Base-by-base conservation (phyloP, 2,797 vertebrate genomes). In the Hippopotamyrus pictus region DNA sequence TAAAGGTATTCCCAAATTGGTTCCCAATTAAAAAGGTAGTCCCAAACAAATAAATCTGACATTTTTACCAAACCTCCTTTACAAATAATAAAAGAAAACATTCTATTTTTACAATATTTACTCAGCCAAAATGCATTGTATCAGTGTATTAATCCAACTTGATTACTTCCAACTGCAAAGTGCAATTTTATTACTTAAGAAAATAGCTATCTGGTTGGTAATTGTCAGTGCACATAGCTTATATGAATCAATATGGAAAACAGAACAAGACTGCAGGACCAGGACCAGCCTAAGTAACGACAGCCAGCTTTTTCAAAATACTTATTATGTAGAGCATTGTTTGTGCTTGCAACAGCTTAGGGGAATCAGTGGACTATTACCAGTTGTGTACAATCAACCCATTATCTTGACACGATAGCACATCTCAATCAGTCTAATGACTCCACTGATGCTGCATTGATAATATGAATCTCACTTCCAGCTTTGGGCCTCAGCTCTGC, bases 291-390 rank as follows among this genome's bases (percentile, higher is more conserved):
- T 51, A 44, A 22, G 82, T 48, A 84, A 22, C 8, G 48, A 25
- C 44, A 79, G 73, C n/a, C 82, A 84, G 22, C 19, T 46, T 79
- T 84, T 84, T 14, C 44, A 48, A 25, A 48, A 11, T n/a, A 48
- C 44, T 46, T 46, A 84, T 84, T 51, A 84, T 87, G 44, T 48
- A 48, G 44, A 22, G 44, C 22, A 25, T 84, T 84, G 41, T 84
- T 84, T 84, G 82, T 84, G 82, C 82, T 84, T 84, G 48, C 44
- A 84, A 84, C 48, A 6, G 44, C 51, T 84, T 84, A 84, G 46
- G 44, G n/a, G 46, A 86, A 57, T 41, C 29, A 54, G 53, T 29
- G 53, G 29, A 87, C 17, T 87, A 59, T 25, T 59, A 87, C 29
- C 44, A 84, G 44, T 84, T 57, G 53, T 87, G 51, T 33, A 86